Evolutionary conservation across 1,140 invertebrate species (phyloP).

Genomic region (Tachypleus tridentatus): DNA sequence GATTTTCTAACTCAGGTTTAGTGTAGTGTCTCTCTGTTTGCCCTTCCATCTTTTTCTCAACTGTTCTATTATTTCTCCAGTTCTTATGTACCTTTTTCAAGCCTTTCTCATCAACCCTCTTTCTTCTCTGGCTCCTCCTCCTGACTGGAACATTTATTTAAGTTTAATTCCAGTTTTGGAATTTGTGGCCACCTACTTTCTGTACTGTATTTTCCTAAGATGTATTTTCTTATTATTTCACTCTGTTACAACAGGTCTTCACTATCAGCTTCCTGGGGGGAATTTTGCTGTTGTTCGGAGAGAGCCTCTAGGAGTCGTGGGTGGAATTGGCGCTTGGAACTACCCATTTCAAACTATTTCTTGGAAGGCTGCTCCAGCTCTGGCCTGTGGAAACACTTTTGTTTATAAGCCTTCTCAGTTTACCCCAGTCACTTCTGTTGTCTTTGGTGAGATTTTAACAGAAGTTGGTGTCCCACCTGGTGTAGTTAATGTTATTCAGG

Average conservation of each 20-base stretch:
- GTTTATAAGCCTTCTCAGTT: conserved; percentile 49
- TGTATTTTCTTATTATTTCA: neutral
- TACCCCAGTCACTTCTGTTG: conserved; percentile 45
- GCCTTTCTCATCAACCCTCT: too few relatives aligned
- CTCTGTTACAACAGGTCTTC: conserved; percentile 5
- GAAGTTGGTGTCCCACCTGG: conserved; percentile 45
- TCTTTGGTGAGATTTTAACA: conserved; percentile 39
- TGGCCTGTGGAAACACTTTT: conserved; percentile 45
- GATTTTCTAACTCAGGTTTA: too few relatives aligned
- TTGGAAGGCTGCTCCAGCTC: conserved; percentile 45
- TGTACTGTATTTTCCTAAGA: too few relatives aligned
- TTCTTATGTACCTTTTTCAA: too few relatives aligned
- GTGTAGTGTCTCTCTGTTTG: too few relatives aligned
- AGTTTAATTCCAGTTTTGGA: too few relatives aligned
- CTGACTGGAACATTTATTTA: too few relatives aligned
- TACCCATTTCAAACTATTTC: conserved; percentile 48
- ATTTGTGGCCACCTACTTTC: too few relatives aligned
- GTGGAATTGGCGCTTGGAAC: conserved; percentile 48
- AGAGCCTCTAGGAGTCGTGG: conserved; percentile 44
- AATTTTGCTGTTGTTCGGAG: conserved; percentile 38
- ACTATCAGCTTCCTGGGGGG: conserved; percentile 10
- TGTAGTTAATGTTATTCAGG: conserved; percentile 67
- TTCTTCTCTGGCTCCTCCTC: too few relatives aligned
- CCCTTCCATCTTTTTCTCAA: too few relatives aligned
- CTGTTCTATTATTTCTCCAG: too few relatives aligned